phyloP scores from a whole-genome alignment of 2,888 invertebrate genomes.

The Ophion slaviceki region DNA sequence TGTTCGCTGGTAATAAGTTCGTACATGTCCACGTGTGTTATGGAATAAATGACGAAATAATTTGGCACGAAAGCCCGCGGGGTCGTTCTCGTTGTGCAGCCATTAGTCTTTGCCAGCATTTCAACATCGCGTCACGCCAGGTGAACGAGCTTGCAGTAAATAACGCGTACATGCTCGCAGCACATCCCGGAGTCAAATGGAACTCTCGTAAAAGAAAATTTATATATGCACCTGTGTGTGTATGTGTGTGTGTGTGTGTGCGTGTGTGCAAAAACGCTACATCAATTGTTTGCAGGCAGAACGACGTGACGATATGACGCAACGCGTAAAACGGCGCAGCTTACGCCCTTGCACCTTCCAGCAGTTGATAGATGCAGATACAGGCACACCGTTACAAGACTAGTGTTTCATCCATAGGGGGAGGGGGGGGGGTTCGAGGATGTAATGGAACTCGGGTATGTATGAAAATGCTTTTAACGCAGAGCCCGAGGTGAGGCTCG shows the following conservation, averaged over 20 bases:
- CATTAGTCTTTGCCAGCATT: conserved; percentile 41
- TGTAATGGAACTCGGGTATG: conserved; percentile 60
- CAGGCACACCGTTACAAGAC: neutral
- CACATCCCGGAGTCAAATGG: conserved; percentile 8
- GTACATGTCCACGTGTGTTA: neutral
- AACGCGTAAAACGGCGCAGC: neutral
- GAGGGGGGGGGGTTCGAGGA: neutral
- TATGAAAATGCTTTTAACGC: conserved; percentile 64
- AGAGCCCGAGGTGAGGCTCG: conserved; percentile 34
- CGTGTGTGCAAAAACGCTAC: neutral
- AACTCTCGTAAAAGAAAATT: conserved; percentile 30
- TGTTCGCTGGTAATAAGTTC: too few species aligned
- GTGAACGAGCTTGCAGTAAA: conserved; percentile 34
- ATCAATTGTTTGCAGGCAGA: neutral
- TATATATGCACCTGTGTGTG: neutral
- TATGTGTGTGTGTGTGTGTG: neutral
- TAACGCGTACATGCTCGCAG: conserved; percentile 19
- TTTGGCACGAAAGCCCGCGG: neutral
- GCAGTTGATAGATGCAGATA: neutral
- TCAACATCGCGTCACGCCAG: conserved; percentile 23
- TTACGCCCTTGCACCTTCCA: conserved; percentile 15
- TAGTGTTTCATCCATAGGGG: conserved; percentile 13
- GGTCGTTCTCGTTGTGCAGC: conserved; percentile 1
- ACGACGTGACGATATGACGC: neutral
- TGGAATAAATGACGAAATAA: conserved; percentile 1